Percentiles rank a stretch among this genome's conserved stretches.
phyloP scores from a whole-genome alignment of 1,140 invertebrate species.

The Aphis gossypii region DNA sequence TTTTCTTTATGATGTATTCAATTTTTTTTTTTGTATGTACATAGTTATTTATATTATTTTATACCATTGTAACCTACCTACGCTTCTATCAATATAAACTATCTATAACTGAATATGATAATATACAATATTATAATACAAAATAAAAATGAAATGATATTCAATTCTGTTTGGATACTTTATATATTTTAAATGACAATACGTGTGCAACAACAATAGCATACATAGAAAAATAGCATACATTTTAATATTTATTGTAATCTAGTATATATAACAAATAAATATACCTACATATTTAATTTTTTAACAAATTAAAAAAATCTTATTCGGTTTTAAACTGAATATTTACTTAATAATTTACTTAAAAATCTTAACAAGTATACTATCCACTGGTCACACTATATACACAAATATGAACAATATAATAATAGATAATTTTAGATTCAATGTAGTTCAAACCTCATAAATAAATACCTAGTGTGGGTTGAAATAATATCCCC shows the following conservation, averaged over 20 bases:
- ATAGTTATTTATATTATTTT: too few species aligned
- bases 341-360: neutral
- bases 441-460: neutral
- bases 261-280: neutral
- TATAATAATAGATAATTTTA: conserved; percentile 26
- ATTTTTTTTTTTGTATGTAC: too few species aligned
- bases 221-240: too few species aligned
- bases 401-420: neutral
- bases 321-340: neutral
- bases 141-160: too few species aligned
- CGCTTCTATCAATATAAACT: too few species aligned
- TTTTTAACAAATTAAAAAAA: neutral
- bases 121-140: too few species aligned
- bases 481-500: conserved; percentile 11
- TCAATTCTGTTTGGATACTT: too few species aligned
- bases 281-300: neutral
- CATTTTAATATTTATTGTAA: neutral
- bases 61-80: too few species aligned
- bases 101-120: too few species aligned
- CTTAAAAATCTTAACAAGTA: neutral
- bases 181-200: too few species aligned
- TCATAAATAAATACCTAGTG: conserved; percentile 31
- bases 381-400: neutral
- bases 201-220: too few species aligned
- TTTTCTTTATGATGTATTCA: too few species aligned